Conservation (phyloP, 2,888 invertebrate species). For the Drosophila mayaguana region DNA sequence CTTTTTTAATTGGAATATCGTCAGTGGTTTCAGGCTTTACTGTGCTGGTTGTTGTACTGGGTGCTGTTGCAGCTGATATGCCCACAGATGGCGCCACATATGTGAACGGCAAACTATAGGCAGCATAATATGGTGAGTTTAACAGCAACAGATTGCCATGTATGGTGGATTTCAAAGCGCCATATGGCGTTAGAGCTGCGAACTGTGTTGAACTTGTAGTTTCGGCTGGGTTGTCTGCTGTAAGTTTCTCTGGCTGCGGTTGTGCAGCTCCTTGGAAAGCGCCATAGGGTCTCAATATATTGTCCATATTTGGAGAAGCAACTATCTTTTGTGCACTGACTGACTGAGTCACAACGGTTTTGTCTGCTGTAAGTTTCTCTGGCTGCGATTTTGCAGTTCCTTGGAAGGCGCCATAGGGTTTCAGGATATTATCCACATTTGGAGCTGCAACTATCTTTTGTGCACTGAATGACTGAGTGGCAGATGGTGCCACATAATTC, state of each 20-base stretch:
- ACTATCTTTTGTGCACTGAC: conserved; percentile 9
- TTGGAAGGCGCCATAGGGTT: conserved; percentile 40
- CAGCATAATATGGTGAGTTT: conserved; percentile 57
- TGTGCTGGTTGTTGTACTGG: conserved; percentile 53
- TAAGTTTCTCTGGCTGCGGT: conserved; percentile 36
- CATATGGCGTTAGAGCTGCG: conserved; percentile 34
- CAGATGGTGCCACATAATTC: conserved; percentile 29
- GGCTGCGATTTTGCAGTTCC: conserved; percentile 18
- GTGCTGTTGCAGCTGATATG: not conserved
- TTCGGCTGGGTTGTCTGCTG: conserved; percentile 1
- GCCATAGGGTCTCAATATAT: conserved; percentile 35
- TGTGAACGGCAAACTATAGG: conserved; percentile 47
- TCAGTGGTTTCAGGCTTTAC: conserved; percentile 50
- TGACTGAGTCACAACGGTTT: conserved; percentile 14
- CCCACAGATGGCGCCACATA: conserved; percentile 63
- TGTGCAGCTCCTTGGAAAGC: conserved; percentile 25
- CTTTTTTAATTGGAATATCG: conserved; percentile 15
- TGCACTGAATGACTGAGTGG: conserved; percentile 10
- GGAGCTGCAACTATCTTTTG: conserved; percentile 8
- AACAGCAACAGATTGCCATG: conserved; percentile 34
- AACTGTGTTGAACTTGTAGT: conserved; percentile 9
- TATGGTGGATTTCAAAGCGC: conserved; percentile 48
- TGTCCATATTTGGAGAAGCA: not conserved
- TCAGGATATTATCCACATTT: conserved; percentile 4
- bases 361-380: conserved; percentile 34